Percentiles rank a stretch among this genome's conserved stretches.
These are phyloP conservation scores for Semnornis frantzii DNA, from an alignment of 2,113 vertebrate species.

Conservation along the genomic window DNA sequence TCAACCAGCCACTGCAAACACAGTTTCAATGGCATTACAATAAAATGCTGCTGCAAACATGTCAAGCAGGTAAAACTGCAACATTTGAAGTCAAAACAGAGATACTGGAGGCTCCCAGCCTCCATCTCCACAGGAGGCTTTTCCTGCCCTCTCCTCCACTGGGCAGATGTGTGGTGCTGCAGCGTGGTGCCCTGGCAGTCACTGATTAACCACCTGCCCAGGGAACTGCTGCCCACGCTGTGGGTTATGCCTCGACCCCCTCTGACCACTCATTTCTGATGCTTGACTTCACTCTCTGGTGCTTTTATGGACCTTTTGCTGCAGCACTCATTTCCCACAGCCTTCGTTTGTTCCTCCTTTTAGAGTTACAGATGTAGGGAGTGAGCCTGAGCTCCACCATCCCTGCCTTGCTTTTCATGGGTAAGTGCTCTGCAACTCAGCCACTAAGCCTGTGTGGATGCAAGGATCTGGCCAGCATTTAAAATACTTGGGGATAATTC, in stretches of 20 bases:
- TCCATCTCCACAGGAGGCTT: neutral
- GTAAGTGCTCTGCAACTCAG: neutral
- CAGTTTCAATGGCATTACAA: neutral
- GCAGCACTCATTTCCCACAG: neutral
- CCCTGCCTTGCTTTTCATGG: neutral
- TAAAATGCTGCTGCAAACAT: neutral
- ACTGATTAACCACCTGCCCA: neutral
- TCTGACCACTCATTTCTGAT: conserved; percentile 6
- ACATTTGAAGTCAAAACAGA: neutral
- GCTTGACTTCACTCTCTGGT: conserved; percentile 3
- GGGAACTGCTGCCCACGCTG: neutral
- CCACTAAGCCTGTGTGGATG: neutral
- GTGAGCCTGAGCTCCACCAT: neutral
- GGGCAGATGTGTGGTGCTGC: neutral
- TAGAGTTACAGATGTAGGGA: neutral
- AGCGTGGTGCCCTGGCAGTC: neutral
- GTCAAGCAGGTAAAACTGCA: fast-evolving
- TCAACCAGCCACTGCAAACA: neutral
- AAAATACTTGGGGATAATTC: neutral
- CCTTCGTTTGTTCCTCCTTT: neutral
- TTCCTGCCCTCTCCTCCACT: fast-evolving
- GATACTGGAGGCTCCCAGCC: neutral
- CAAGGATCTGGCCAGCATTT: neutral
- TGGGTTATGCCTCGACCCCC: fast-evolving
- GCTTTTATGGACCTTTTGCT: neutral